Percentiles rank a stretch among this genome's conserved stretches.
These are phyloP conservation scores for Acrocyrtus sp. DNA, from an alignment of 2,888 invertebrate species.

Conservation along the genomic window DNA sequence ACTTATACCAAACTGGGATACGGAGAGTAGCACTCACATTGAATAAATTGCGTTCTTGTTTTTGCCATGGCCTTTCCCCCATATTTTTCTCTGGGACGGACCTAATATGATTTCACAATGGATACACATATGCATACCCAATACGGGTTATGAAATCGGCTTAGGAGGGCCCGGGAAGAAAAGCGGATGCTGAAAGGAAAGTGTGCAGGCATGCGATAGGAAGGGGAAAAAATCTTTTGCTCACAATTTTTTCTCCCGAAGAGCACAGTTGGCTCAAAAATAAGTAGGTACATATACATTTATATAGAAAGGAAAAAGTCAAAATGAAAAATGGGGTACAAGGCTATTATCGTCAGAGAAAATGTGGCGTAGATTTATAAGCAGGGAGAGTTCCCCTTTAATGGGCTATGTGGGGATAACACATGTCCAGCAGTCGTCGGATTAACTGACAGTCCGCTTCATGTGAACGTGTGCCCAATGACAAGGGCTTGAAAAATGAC, in stretches of 20 bases:
- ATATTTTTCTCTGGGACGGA: background rate
- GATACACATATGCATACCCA: too few species aligned
- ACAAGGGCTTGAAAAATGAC: conserved; percentile 42
- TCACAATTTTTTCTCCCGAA: background rate
- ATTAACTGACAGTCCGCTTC: too few species aligned
- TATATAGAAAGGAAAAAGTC: conserved; percentile 9
- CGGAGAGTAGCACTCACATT: background rate
- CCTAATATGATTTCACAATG: background rate
- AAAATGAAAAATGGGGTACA: conserved; percentile 28
- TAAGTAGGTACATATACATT: too few species aligned
- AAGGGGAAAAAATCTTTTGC: conserved; percentile 1
- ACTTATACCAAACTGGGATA: too few species aligned
- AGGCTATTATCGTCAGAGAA: background rate
- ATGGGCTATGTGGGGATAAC: too few species aligned
- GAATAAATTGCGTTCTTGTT: conserved; percentile 14
- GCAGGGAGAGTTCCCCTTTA: too few species aligned
- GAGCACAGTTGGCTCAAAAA: too few species aligned
- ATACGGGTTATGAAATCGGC: too few species aligned
- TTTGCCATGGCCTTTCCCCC: conserved; percentile 2
- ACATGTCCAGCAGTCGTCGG: too few species aligned
- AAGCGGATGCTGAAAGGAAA: too few species aligned
- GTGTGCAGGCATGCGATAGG: conserved; percentile 17
- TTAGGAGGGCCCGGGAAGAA: too few species aligned
- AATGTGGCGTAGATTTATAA: conserved; percentile 1
- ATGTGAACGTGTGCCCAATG: conserved; percentile 26